Evolutionary conservation across 92 coral and sea anemone genomes (phyloP).

Genomic region (Parazoanthus atlanticus): DNA sequence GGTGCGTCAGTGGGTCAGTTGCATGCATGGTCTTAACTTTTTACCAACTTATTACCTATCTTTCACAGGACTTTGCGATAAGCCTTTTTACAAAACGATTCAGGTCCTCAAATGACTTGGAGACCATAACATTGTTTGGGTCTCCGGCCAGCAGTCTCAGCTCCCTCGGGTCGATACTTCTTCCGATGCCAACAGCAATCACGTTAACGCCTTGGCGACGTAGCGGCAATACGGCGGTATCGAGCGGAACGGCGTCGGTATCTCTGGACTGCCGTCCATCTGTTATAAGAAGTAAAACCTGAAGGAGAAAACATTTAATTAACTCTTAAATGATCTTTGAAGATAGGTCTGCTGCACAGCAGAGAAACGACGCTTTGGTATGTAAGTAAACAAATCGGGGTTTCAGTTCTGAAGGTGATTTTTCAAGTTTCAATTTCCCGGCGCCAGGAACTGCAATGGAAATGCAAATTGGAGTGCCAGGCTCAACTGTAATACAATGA

Average conservation of each 20-base stretch:
- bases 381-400: no score
- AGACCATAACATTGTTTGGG: constrained; percentile 64
- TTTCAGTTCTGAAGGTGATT: no score
- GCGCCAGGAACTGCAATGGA: no score
- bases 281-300: constrained; percentile 80
- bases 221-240: constrained; percentile 72
- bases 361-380: no score
- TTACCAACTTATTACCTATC: constrained; percentile 24
- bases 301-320: neutral
- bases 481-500: no score
- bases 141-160: constrained; percentile 72
- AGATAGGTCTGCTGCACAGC: no score
- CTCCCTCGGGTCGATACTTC: constrained; percentile 62
- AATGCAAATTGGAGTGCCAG: no score
- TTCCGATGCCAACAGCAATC: constrained; percentile 85
- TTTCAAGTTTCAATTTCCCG: no score
- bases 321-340: neutral
- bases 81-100: constrained; percentile 75
- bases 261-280: constrained; percentile 87
- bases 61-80: constrained; percentile 65
- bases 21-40: no score
- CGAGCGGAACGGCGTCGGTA: constrained; percentile 61
- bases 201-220: constrained; percentile 75
- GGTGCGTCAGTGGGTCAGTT: no score
- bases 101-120: constrained; percentile 66